Evolutionary conservation across 2,113 vertebrate species (phyloP).

Genomic region (Perca fluviatilis): DNA sequence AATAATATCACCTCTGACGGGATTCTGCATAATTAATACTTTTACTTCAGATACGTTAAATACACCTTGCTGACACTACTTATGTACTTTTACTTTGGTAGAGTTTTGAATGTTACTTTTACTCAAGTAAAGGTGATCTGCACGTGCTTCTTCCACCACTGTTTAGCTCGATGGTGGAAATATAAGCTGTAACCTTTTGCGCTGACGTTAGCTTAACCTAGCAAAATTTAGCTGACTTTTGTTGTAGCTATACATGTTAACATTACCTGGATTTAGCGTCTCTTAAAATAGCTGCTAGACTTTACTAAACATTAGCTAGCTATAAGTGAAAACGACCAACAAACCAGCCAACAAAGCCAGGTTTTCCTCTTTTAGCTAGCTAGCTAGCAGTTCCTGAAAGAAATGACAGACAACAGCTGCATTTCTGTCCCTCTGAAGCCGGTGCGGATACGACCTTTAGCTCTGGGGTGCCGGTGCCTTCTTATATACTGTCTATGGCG

Average conservation of each 20-base stretch:
- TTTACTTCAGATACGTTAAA: background rate
- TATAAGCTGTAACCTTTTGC: background rate
- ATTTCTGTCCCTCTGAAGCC: background rate
- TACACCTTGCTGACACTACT: background rate
- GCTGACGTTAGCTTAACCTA: background rate
- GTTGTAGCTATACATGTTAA: too few species aligned
- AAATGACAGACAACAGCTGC: background rate
- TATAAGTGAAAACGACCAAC: background rate
- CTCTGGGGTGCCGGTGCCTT: too few species aligned
- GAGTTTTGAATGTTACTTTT: background rate
- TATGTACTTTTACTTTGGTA: background rate
- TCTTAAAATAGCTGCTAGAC: background rate
- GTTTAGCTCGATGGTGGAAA: too few species aligned
- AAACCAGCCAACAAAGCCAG: background rate
- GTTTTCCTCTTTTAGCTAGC: background rate
- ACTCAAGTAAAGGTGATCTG: background rate
- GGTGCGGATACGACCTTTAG: too few species aligned
- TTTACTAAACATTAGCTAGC: background rate
- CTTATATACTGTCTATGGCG: too few species aligned
- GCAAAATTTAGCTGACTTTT: too few species aligned
- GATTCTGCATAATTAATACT: background rate
- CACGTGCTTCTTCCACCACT: background rate
- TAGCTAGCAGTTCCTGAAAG: background rate
- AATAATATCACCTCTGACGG: background rate
- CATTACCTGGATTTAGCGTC: background rate